phyloP scores from a whole-genome alignment of 2,888 invertebrate species.

The Drosophila mettleri region DNA sequence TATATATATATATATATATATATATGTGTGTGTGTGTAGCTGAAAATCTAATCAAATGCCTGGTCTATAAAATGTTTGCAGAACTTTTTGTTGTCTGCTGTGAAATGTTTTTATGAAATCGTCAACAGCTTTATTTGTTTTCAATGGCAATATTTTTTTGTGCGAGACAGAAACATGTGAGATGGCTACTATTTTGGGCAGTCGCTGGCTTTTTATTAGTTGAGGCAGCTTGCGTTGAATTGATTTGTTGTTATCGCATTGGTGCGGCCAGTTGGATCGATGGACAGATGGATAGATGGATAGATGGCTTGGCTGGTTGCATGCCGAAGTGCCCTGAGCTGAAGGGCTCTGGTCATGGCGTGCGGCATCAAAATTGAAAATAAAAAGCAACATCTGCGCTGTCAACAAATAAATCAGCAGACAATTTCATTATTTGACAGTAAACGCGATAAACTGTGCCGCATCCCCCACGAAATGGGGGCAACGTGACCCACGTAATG shows the following conservation, averaged over 20 bases:
- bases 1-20: background rate
- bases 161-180: slow-evolving; percentile 46
- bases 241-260: slow-evolving; percentile 80
- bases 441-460: slow-evolving; percentile 80
- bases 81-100: slow-evolving; percentile 38
- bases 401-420: slow-evolving; percentile 81
- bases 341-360: slow-evolving; percentile 40
- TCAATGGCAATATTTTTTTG: slow-evolving; percentile 80
- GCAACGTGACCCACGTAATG: slow-evolving; percentile 59
- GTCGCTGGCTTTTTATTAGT: slow-evolving; percentile 70
- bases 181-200: slow-evolving; percentile 45
- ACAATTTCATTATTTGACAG: slow-evolving; percentile 81
- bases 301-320: slow-evolving; percentile 16
- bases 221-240: slow-evolving; percentile 79
- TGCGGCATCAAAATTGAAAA: slow-evolving; percentile 77
- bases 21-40: background rate
- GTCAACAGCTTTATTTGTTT: slow-evolving; percentile 81
- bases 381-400: slow-evolving; percentile 79
- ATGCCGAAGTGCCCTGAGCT: slow-evolving; percentile 1
- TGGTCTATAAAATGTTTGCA: slow-evolving; percentile 63
- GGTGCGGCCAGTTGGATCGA: slow-evolving; percentile 69
- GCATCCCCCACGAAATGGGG: slow-evolving; percentile 49
- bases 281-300: slow-evolving; percentile 21
- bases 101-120: slow-evolving; percentile 71
- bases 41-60: slow-evolving; percentile 71